Evolutionary conservation across 2,888 invertebrate genomes (phyloP), one percentile per base, ranked within the genome.

Genomic region (Eumacrocentrus americanus): DNA sequence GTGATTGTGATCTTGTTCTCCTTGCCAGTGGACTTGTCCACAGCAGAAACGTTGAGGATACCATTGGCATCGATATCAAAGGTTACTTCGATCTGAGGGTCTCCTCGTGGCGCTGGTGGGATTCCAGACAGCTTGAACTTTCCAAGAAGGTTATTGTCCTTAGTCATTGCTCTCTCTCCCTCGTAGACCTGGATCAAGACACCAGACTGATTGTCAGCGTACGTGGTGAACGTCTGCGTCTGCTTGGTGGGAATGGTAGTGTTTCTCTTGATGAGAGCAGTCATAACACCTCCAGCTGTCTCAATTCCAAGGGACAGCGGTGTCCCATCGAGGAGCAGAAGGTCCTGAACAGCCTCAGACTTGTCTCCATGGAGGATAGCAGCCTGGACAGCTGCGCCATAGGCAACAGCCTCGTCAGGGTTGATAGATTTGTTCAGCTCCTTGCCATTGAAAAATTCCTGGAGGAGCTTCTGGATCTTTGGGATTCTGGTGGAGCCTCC

Each of bases 191-290:
- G 91, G 70, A 95, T 93, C 29, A 91, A 89, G 0, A 95, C 94
- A 38, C 91, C 92, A 16, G 92, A 90, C 77, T 97, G 96, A 74
- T 95, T 95, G 81, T 97, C 95, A 12, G 92, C 84, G 77, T 95
- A 95, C 0, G 96, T 97, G 2, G 95, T 93, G 77, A 96, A 97
- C 0, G 87, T 89, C 68, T 87, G 86, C 62, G 89, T 88, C 70
- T 91, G 90, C 66, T 90, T 90, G 71, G 88, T 91, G 1, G 92
- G 92, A 74, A 93, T 92, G 60, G 91, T 86, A 0, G 90, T 86
- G 73, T 93, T 93, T 68, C 94, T 86, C 74, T 92, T 91, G 18
- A 94, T 89, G n/a, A 94, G 82, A 62, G 90, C 90, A 0, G 92
- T 91, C 92, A 93, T 92, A 0, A 92, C 89, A 11, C 92, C 91